Evolutionary conservation across 2,888 invertebrate species (phyloP), one percentile per base, ranked within the genome.

Genomic region (Aphodius granarius): DNA sequence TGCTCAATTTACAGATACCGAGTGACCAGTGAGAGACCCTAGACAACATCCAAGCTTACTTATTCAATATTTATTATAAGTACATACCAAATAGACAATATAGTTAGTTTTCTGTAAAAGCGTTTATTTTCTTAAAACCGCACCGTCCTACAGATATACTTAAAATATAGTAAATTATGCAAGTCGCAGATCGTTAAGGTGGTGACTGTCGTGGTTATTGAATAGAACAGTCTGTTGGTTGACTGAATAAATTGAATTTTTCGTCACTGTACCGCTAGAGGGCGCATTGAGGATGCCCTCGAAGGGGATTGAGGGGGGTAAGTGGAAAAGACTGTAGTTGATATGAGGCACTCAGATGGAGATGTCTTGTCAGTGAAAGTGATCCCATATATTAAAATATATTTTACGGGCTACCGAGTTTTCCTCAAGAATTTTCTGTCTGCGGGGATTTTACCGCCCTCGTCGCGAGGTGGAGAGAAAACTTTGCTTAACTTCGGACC

Each of bases 331-430:
- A 72, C 71, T 72, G 66, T 66, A 72, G 71, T 66, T 68, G 18
- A 73, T 66, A 66, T 72, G 75, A 73, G 62, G 73, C 63, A 43
- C 22, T 63, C 17, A 68, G 65, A 75, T 75, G 72, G 75, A 72
- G 72, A 66, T 71, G 72, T 71, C 75, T 72, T 72, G 75, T 75
- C 75, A 75, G 71, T 66, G 75, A 75, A 75, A 75, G 75, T 75
- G 75, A 72, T 75, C 75, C 20, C 75, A 75, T 75, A 71, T 71
- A 71, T 75, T 75, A 75, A 75, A 75, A 71, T 43, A 71, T 72
- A 64, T 71, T 71, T 43, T 66, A 65, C 63, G 22, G 2, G 43
- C 43, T 43, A 13, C 43, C 43, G 3, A n/a, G 43, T 13, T 43
- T 13, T 6, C 43, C 43, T 2, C 9, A 6, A 43, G 43, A 43